Conservation (phyloP, 2,113 vertebrate genomes). For the Elgaria multicarinata region DNA sequence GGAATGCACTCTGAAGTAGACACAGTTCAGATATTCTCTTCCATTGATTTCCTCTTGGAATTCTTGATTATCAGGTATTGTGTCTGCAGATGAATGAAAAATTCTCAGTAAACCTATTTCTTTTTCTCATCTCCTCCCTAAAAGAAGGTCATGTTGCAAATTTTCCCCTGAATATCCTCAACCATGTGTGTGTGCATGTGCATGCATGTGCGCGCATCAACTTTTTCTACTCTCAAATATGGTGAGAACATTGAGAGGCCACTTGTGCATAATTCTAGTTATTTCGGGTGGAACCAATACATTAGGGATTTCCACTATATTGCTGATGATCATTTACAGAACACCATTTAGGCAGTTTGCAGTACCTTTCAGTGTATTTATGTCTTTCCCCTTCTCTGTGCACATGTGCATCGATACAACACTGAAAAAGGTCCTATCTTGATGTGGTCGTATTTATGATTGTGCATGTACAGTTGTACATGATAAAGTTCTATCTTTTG, state of each 20-base stretch:
- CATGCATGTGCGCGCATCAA: no score
- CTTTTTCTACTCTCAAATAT: no score
- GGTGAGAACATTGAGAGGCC: no score
- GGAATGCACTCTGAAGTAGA: neutral
- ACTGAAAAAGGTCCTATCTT: neutral
- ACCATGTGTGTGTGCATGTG: no score
- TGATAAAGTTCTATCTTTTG: no score
- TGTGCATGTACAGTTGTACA: neutral
- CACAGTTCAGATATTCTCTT: neutral
- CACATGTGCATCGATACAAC: neutral
- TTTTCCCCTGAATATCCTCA: no score
- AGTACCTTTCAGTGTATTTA: neutral
- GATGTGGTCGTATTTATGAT: neutral
- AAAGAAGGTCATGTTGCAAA: no score
- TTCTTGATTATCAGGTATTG: no score
- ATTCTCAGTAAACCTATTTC: no score
- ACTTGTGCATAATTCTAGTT: neutral
- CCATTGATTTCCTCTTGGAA: no score
- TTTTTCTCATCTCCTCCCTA: no score
- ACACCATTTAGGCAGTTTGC: neutral
- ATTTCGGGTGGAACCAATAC: neutral
- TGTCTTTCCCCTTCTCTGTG: neutral
- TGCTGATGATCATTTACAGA: neutral
- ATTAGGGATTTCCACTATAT: neutral
- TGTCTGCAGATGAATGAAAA: no score